Evolutionary conservation across 1,140 invertebrate genomes (phyloP).

Genomic region (Phymorhynchus buccinoides): DNA sequence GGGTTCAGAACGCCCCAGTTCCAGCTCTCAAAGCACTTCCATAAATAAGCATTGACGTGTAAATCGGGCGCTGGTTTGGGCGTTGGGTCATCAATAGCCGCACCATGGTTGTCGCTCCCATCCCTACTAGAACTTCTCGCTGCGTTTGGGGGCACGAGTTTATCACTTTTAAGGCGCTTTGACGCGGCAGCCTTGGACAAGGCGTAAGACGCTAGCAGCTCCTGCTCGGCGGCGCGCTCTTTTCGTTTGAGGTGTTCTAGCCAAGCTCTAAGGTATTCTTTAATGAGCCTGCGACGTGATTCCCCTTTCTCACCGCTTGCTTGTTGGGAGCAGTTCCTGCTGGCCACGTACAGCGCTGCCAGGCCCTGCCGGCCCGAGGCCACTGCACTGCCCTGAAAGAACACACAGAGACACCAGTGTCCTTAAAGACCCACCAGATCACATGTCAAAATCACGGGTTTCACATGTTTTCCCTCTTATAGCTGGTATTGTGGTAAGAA

Average conservation of each 20-base stretch:
- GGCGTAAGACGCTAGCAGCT: too few species aligned
- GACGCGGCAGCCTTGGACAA: too few species aligned
- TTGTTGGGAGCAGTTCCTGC: conserved; percentile 48
- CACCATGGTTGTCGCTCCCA: too few species aligned
- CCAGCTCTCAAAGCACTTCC: background rate
- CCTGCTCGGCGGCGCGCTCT: background rate
- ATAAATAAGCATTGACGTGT: background rate
- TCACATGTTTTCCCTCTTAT: too few species aligned
- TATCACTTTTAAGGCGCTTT: too few species aligned
- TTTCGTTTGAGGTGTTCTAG: background rate
- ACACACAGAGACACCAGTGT: background rate
- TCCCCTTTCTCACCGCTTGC: conserved; percentile 26
- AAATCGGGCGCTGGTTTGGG: too few species aligned
- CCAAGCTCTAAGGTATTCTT: background rate
- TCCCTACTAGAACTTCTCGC: too few species aligned
- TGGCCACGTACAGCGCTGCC: conserved; percentile 38
- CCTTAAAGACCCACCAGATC: too few species aligned
- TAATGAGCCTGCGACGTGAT: background rate
- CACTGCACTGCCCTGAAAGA: background rate
- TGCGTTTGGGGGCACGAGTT: too few species aligned
- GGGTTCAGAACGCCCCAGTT: background rate
- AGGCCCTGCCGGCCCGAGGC: conserved; percentile 5
- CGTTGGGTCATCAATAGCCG: too few species aligned
- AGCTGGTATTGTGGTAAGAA: too few species aligned
- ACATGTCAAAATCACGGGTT: too few species aligned